Evolutionary conservation across 2,888 invertebrate genomes (phyloP).

Genomic region (Troilus luridus): DNA sequence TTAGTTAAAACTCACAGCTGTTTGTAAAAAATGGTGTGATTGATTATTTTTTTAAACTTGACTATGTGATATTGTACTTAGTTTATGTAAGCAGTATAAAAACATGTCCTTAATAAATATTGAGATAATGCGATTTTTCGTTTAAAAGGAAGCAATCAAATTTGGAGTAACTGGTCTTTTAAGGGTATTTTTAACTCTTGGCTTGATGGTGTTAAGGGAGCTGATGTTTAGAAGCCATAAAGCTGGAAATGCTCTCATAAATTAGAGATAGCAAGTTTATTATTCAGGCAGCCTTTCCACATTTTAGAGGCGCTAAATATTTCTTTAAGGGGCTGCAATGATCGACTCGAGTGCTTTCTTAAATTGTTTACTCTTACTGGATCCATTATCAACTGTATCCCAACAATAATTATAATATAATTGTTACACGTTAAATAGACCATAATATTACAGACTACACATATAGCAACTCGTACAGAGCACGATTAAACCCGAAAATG

Average conservation of each 20-base stretch:
- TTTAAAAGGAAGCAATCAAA: not conserved
- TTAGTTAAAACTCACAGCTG: too few relatives aligned
- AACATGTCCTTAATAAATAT: too few relatives aligned
- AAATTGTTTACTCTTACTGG: not conserved
- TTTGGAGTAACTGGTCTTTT: not conserved
- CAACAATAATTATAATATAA: not conserved
- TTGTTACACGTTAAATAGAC: too few relatives aligned
- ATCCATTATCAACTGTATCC: not conserved
- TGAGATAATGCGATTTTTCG: too few relatives aligned
- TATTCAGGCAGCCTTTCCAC: not conserved
- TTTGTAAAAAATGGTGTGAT: too few relatives aligned
- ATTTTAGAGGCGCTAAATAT: conserved; percentile 18
- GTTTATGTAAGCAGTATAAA: too few relatives aligned
- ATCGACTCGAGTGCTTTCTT: not conserved
- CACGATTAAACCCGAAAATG: too few relatives aligned
- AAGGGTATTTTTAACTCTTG: not conserved
- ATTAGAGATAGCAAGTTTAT: conserved; percentile 14
- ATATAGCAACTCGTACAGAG: too few relatives aligned
- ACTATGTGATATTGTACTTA: too few relatives aligned
- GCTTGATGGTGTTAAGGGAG: conserved; percentile 24
- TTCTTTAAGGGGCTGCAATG: not conserved
- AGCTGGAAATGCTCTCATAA: conserved; percentile 4
- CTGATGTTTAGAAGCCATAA: conserved; percentile 14
- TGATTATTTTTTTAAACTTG: too few relatives aligned
- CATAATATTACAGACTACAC: too few relatives aligned